Percentiles rank a stretch among this genome's conserved stretches.
Conservation (phyloP, 2,888 invertebrate species). For the Phrixothrix hirtus region DNA sequence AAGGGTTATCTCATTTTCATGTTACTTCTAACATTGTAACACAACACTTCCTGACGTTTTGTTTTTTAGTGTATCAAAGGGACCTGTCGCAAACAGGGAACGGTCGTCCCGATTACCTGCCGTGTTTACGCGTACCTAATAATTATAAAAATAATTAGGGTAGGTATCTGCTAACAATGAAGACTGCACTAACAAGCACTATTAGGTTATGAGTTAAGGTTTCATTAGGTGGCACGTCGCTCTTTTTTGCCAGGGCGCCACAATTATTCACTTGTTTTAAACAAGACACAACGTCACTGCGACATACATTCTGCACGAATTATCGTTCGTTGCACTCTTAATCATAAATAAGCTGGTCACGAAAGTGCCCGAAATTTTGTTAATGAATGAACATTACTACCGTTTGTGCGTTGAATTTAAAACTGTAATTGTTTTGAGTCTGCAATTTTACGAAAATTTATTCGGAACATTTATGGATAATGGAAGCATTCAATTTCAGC, state of each 20-base stretch:
- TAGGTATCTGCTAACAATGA: constrained; percentile 40
- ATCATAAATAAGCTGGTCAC: neutral
- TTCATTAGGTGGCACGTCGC: constrained; percentile 9
- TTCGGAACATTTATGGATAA: no score
- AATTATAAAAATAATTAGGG: constrained; percentile 50
- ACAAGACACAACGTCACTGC: neutral
- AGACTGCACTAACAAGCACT: constrained; percentile 20
- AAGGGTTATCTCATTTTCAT: neutral
- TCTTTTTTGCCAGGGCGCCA: neutral
- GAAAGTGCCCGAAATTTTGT: neutral
- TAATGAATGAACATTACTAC: neutral
- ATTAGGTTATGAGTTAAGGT: constrained; percentile 7
- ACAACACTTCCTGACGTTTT: neutral
- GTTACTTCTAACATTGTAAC: neutral
- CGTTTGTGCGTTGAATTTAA: neutral
- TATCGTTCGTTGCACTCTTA: neutral
- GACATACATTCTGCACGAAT: neutral
- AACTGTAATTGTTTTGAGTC: neutral
- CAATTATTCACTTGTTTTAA: neutral
- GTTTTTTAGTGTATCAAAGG: constrained; percentile 14
- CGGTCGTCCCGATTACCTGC: constrained; percentile 38
- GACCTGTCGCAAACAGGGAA: constrained; percentile 37
- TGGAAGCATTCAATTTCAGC: no score
- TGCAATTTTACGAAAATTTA: no score
- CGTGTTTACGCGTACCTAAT: constrained; percentile 43